These are phyloP conservation scores for Brachyhypopomus occidentalis DNA, from an alignment of 2,113 vertebrate species.

Conservation along the genomic window DNA sequence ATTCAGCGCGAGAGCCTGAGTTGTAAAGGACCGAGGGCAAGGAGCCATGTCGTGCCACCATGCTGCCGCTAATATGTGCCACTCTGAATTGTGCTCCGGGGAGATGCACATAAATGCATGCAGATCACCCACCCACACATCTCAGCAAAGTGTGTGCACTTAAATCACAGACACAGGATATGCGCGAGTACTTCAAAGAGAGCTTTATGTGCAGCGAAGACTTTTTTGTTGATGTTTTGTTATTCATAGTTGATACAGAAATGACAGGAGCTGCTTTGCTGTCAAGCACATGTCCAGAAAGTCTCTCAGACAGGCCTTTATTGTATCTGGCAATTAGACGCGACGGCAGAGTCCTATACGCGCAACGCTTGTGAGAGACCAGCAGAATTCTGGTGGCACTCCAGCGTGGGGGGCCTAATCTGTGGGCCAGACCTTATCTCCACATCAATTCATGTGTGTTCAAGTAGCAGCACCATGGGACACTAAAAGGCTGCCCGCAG, in stretches of 20 bases:
- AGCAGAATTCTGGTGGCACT: not conserved
- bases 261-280: not conserved
- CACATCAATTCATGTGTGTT: conserved; percentile 38
- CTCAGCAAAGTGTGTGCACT: not conserved
- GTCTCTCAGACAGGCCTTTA: not conserved
- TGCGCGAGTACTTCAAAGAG: not conserved
- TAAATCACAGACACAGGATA: not conserved
- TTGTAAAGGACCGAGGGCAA: conserved; percentile 58
- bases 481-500: conserved; percentile 18
- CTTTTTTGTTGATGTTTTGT: not conserved
- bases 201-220: not conserved
- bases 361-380: conserved; percentile 5
- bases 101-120: conserved; percentile 19
- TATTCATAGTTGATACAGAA: not conserved
- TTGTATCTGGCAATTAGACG: not conserved
- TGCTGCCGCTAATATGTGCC: conserved; percentile 35
- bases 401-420: conserved; percentile 17
- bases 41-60: conserved; percentile 59
- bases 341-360: not conserved
- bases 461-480: not conserved
- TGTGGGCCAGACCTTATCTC: conserved; percentile 40
- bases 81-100: conserved; percentile 18
- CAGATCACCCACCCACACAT: not conserved
- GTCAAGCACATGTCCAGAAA: not conserved
- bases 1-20: conserved; percentile 56